Evolutionary conservation across 2,888 invertebrate species (phyloP), one percentile per base, ranked within the genome.

Genomic region (Pristionchus arcanus): DNA sequence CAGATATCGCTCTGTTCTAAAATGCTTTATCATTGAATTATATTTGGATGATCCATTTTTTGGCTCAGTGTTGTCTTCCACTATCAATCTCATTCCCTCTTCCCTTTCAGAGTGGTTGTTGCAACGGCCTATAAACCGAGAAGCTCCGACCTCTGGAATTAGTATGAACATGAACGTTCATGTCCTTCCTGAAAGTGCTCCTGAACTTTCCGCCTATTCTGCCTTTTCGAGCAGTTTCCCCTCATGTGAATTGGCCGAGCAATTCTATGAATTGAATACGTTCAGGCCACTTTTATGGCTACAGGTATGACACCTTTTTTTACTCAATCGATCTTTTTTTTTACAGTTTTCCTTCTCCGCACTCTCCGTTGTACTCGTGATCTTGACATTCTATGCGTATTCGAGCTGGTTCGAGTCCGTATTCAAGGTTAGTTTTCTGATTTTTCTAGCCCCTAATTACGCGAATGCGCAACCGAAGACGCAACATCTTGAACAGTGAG

Each of bases 271-370:
- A n/a, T 11, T 74, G 9, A 11, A 37, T 2, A 16, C 16, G 37
- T 74, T 74, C 37, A 37, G 74, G 15, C 21, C 19, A 13, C 31
- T 74, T 1, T 11, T 74, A 0, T 74, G 74, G 74, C 21, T 74
- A 13, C 74, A 74, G 74, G 74, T 37, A 2, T 25, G 19, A 31
- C 7, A 21, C 42, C 21, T 15, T 31, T 15, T 31, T 68, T 31
- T 55, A 2, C 0, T 15, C 15, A 55, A 55, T n/a, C 2, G n/a
- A n/a, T 63, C 7, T 2, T 63, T 1, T 25, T 74, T 74, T 11
- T 74, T 74, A 25, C 74, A 74, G 74, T 74, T 74, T 19, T 74
- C 74, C 0, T 74, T 74, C 25, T 74, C 74, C 74, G 37, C 37
- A 19, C 37, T 37, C 4, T 74, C 74, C 2, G 37, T 74, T 37